Conservation (phyloP, 2,113 vertebrate genomes). For the Tylochromis polylepis region DNA sequence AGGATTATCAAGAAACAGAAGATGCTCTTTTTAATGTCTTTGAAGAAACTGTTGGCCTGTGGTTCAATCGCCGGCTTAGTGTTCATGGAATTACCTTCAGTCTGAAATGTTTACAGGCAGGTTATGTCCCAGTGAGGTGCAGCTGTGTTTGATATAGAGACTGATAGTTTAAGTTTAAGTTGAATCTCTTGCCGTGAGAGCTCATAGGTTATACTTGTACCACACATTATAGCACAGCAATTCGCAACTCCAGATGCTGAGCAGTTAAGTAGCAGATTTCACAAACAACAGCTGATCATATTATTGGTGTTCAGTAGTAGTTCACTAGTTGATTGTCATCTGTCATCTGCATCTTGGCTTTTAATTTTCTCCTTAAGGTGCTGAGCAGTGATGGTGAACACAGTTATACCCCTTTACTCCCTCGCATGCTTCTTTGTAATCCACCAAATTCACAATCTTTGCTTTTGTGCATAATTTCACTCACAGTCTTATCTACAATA, state of each 20-base stretch:
- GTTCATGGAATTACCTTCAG: neutral
- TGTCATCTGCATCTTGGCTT: neutral
- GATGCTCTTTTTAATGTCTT: neutral
- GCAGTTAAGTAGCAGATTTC: neutral
- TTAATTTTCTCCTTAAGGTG: neutral
- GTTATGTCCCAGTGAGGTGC: neutral
- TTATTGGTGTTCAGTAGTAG: neutral
- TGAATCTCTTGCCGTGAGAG: neutral
- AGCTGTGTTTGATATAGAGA: neutral
- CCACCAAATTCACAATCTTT: neutral
- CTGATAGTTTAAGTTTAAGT: neutral
- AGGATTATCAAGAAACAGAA: neutral
- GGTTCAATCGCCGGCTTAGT: neutral
- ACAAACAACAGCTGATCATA: neutral
- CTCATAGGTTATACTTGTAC: neutral
- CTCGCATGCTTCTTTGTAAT: neutral
- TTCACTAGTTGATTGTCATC: neutral
- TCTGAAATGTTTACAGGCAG: neutral
- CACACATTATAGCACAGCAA: neutral
- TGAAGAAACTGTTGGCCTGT: neutral
- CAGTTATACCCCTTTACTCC: neutral
- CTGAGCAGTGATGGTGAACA: neutral
- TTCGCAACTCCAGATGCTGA: neutral
- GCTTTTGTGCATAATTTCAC: neutral
- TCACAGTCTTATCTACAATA: neutral